A percentile compares a stretch with the other conserved stretches of the same genome.
phyloP scores from a whole-genome alignment of 2,797 vertebrate species.

The Champsocephalus gunnari region DNA sequence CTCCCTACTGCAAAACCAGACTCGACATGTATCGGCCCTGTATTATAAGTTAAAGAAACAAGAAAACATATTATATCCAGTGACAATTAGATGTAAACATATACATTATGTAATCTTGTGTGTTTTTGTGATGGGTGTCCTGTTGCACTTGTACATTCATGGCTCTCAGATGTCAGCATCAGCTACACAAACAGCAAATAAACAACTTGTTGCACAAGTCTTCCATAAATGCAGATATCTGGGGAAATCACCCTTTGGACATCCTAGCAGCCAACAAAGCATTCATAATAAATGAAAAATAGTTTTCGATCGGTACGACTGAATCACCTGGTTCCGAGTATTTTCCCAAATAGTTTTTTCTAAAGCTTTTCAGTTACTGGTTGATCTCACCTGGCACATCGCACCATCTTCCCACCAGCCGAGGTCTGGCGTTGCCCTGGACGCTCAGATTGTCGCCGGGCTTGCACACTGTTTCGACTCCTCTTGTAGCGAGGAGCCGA shows the following conservation, averaged over 20 bases:
- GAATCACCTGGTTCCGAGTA: slow-evolving; percentile 35
- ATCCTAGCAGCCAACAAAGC: slow-evolving; percentile 12
- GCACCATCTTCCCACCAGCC: slow-evolving; percentile 2
- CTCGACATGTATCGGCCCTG: not conserved
- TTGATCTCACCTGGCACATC: slow-evolving; percentile 18
- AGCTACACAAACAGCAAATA: slow-evolving; percentile 15
- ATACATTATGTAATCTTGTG: slow-evolving; percentile 11
- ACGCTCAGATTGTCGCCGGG: slow-evolving; percentile 20
- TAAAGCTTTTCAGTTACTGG: slow-evolving; percentile 2
- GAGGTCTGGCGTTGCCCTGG: slow-evolving; percentile 10
- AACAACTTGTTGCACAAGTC: slow-evolving; percentile 52
- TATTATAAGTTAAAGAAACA: slow-evolving; percentile 3
- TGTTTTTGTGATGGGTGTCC: slow-evolving; percentile 14
- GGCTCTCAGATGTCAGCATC: slow-evolving; percentile 30
- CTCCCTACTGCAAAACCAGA: too few species aligned
- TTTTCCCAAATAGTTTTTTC: slow-evolving; percentile 26
- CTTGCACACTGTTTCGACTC: slow-evolving; percentile 31
- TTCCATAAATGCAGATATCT: slow-evolving; percentile 65
- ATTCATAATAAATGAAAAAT: not conserved
- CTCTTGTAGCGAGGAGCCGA: slow-evolving; percentile 46
- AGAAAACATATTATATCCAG: not conserved
- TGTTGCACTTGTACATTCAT: slow-evolving; percentile 7
- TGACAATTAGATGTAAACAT: slow-evolving; percentile 4
- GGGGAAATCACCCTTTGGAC: slow-evolving; percentile 21
- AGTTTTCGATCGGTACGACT: slow-evolving; percentile 25